phyloP scores from a whole-genome alignment of 2,888 invertebrate genomes.

The Crematogaster levior region DNA sequence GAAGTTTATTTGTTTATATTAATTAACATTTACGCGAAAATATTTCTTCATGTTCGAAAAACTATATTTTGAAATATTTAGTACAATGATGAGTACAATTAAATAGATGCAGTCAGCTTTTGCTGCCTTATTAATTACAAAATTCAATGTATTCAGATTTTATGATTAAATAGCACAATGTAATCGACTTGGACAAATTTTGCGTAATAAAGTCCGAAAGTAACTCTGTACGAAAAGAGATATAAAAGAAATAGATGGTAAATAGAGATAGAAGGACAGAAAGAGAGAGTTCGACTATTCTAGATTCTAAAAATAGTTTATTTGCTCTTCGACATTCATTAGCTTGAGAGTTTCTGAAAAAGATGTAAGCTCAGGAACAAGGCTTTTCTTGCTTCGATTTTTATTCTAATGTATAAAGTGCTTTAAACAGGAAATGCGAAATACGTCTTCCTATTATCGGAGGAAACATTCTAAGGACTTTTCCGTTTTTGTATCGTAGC shows the following conservation, averaged over 20 bases:
- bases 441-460: constrained; percentile 37
- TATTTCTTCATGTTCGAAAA: neutral
- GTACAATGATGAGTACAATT: constrained; percentile 5
- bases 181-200: neutral
- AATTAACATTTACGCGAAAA: neutral
- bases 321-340: constrained; percentile 5
- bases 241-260: neutral
- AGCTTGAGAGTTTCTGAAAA: neutral
- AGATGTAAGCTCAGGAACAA: constrained; percentile 12
- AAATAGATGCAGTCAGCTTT: neutral
- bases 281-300: neutral
- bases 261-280: neutral
- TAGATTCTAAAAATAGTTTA: neutral
- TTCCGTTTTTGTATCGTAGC: constrained; percentile 22
- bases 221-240: neutral
- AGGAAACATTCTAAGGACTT: constrained; percentile 33
- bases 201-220: neutral
- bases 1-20: constrained; percentile 23
- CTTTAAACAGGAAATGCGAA: constrained; percentile 35
- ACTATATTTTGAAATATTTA: neutral
- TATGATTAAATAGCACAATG: neutral
- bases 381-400: neutral
- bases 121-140: neutral
- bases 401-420: constrained; percentile 20
- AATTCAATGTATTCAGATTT: neutral